phyloP scores from a whole-genome alignment of 2,113 vertebrate species.

The Clinocottus analis region DNA sequence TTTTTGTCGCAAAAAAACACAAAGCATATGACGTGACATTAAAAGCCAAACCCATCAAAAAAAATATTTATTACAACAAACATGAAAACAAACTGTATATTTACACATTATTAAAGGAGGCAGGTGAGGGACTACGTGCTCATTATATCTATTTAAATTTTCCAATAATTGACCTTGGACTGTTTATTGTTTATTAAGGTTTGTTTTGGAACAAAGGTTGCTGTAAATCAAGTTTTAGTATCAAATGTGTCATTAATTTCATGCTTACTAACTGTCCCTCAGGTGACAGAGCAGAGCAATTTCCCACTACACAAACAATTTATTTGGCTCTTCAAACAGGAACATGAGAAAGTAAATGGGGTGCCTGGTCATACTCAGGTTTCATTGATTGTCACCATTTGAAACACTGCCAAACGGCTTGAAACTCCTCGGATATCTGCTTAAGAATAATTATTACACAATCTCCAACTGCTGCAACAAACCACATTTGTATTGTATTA shows the following conservation, averaged over 20 bases:
- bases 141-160: conserved; percentile 16
- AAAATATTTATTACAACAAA: background rate
- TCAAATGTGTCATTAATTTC: background rate
- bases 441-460: conserved; percentile 26
- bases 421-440: conserved; percentile 15
- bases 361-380: conserved; percentile 32
- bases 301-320: conserved; percentile 2
- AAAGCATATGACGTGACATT: background rate
- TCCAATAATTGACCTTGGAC: background rate
- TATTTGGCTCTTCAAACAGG: conserved; percentile 39
- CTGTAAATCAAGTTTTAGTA: background rate
- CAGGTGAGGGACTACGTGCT: background rate
- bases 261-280: background rate
- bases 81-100: background rate
- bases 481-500: conserved; percentile 47
- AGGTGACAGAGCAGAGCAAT: conserved; percentile 10
- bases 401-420: conserved; percentile 34
- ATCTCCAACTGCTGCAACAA: conserved; percentile 10
- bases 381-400: conserved; percentile 47
- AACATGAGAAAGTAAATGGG: conserved; percentile 36
- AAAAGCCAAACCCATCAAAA: conserved; percentile 10
- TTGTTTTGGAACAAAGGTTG: background rate
- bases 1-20: background rate
- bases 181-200: background rate
- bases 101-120: background rate